Conservation (phyloP, 1,140 invertebrate species). For the Zaprionus ghesquierei region DNA sequence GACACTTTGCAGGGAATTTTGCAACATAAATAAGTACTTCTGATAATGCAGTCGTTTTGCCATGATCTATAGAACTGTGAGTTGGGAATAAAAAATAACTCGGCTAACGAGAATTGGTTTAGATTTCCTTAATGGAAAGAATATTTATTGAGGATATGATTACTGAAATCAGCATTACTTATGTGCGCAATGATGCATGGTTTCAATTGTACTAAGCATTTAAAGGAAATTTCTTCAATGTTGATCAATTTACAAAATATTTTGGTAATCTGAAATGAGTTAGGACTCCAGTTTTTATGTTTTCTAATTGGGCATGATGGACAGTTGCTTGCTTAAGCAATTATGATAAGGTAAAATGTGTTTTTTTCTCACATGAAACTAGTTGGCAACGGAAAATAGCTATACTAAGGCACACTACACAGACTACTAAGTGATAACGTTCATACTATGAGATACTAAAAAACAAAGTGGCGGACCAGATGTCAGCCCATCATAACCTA, state of each 20-base stretch:
- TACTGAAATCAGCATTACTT: not conserved
- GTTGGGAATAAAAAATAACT: not conserved
- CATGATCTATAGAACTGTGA: not conserved
- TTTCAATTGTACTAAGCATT: not conserved
- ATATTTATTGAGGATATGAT: not conserved
- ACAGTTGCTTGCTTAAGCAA: not conserved
- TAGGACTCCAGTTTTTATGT: not conserved
- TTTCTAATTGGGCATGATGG: not conserved
- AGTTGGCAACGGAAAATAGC: not conserved
- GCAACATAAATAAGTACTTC: not conserved
- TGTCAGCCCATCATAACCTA: not conserved
- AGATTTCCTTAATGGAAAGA: not conserved
- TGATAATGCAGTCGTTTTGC: not conserved
- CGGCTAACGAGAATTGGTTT: too few species aligned
- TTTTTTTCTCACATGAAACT: constrained; percentile 3
- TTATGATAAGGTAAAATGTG: not conserved
- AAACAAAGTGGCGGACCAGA: not conserved
- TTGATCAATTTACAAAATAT: too few species aligned
- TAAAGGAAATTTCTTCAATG: too few species aligned
- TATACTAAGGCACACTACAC: too few species aligned
- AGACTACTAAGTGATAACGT: not conserved
- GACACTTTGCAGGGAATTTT: not conserved
- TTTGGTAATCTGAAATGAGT: too few species aligned
- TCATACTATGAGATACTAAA: not conserved
- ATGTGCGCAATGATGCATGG: not conserved